phyloP scores from a whole-genome alignment of 2,113 vertebrate genomes.

The Cryptotis parvus region DNA sequence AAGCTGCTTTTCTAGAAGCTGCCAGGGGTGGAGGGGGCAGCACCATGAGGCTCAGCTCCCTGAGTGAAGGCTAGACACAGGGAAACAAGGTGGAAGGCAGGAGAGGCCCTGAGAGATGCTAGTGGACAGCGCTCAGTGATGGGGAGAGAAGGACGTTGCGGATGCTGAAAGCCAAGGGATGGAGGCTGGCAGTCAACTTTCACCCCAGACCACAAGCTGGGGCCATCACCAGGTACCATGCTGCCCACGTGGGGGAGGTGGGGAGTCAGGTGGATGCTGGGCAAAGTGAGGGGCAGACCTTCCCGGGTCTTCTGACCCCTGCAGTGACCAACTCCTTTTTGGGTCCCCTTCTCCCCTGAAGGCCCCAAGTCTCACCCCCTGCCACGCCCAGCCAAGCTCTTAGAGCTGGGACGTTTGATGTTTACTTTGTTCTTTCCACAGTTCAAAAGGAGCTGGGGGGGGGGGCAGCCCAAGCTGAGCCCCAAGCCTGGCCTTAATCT shows the following conservation, averaged over 20 bases:
- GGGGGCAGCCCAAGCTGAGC: constrained; percentile 85
- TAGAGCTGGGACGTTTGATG: constrained; percentile 85
- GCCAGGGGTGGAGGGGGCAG: no score
- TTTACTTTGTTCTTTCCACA: constrained; percentile 88
- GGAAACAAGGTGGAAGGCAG: no score
- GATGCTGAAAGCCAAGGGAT: no score
- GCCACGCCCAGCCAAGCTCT: constrained; percentile 72
- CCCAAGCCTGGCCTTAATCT: constrained; percentile 89
- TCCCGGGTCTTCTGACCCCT: background rate
- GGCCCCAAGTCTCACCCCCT: background rate
- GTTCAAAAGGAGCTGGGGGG: constrained; percentile 88
- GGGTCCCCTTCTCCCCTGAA: background rate
- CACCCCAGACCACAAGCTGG: background rate
- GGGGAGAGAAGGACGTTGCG: background rate
- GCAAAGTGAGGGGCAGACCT: background rate
- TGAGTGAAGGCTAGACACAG: no score
- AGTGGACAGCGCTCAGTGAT: background rate
- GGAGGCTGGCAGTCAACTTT: constrained; percentile 33
- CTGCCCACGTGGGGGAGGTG: background rate
- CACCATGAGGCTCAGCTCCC: no score
- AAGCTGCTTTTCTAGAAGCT: background rate
- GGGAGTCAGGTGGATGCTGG: background rate
- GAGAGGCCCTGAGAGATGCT: no score
- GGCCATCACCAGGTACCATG: background rate
- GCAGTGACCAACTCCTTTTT: no score